phyloP scores from a whole-genome alignment of 2,797 vertebrate species.

The Nyctalus aviator region DNA sequence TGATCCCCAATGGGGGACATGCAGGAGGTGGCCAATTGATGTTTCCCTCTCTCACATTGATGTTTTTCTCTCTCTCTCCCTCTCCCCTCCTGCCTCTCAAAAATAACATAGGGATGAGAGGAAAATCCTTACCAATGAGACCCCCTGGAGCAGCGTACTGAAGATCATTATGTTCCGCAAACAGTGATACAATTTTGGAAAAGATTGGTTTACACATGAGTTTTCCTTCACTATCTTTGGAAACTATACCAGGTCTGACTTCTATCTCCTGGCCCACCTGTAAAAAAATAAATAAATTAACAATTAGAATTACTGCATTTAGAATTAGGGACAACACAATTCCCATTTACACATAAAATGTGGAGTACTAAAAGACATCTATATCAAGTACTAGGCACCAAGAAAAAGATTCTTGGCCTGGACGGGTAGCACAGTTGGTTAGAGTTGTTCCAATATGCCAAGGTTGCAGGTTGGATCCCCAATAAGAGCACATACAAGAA shows the following conservation, averaged over 20 bases:
- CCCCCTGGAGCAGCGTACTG: constrained; percentile 98
- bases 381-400: neutral
- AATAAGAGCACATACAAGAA: neutral
- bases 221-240: constrained; percentile 99
- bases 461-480: neutral
- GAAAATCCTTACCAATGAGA: constrained; percentile 93
- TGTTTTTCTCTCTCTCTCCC: neutral
- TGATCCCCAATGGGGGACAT: neutral
- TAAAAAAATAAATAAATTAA: constrained; percentile 59
- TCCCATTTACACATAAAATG: neutral
- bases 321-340: neutral
- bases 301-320: constrained; percentile 25
- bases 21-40: neutral
- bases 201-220: constrained; percentile 99
- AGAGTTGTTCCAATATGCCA: neutral
- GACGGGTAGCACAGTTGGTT: neutral
- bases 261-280: constrained; percentile 99
- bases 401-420: neutral
- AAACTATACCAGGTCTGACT: constrained; percentile 98
- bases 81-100: neutral
- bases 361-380: constrained; percentile 1
- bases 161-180: constrained; percentile 98
- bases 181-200: constrained; percentile 99
- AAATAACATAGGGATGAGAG: neutral
- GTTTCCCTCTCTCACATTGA: neutral